Conservation (phyloP, 2,113 vertebrate species). For the Ceuthmochares aereus region DNA sequence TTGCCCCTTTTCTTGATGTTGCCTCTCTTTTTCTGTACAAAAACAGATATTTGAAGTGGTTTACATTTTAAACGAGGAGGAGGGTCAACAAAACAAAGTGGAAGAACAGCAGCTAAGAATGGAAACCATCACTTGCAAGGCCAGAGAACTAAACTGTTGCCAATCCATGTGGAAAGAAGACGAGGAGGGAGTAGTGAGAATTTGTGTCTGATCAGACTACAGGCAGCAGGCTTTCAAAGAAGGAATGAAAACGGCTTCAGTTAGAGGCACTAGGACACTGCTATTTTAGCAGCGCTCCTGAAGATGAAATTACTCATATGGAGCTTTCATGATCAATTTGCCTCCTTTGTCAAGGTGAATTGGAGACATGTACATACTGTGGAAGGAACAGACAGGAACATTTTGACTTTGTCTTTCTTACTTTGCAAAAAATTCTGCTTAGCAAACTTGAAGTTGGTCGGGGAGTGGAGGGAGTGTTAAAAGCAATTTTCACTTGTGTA, state of each 20-base stretch:
- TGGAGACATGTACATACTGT: neutral
- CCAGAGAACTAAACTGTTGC: neutral
- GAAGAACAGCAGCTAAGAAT: neutral
- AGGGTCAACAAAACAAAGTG: neutral
- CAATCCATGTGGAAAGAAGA: neutral
- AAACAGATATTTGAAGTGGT: neutral
- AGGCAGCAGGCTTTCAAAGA: neutral
- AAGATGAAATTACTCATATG: neutral
- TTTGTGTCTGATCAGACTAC: neutral
- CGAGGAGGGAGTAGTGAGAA: neutral
- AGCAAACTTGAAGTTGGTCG: neutral
- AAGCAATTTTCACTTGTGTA: neutral
- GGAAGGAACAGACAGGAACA: neutral
- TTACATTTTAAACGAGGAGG: neutral
- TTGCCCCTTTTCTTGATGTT: neutral
- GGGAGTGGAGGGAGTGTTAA: neutral
- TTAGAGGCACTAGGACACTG: neutral
- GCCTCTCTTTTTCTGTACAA: neutral
- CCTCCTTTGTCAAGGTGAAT: neutral
- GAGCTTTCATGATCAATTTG: neutral
- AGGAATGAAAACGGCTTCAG: neutral
- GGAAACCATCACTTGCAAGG: neutral
- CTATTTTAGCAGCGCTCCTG: neutral
- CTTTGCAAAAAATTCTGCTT: neutral
- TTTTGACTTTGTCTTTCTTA: neutral